Base-by-base conservation (phyloP, 1,140 invertebrate genomes). In the Listronotus oregonensis region DNA sequence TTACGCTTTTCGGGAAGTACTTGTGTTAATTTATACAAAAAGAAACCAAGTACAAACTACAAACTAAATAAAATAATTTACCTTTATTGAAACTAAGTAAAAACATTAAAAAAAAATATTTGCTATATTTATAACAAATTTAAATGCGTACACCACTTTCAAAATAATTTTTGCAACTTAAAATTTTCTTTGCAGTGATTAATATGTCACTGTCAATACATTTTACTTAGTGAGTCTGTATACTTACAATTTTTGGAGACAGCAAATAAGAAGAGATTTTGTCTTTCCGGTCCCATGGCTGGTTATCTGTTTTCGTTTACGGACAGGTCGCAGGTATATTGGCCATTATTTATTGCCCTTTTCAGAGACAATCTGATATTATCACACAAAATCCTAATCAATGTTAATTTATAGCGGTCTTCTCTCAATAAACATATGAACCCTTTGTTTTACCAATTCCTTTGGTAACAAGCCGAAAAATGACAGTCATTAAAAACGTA, bases 351-450 rank as follows among this genome's bases (percentile, higher is more conserved):
- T 77, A 77, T 75, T 54, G 59, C 56, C 70, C 67, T 68, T 71
- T 72, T 66, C 58, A 69, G 67, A 68, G 71, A 74, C 75, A 73
- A 75, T 75, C 75, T 70, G 75, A 77, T 77, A 77, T 77, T 73
- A 77, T 77, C 75, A 74, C 75, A 77, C 74, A 76, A 75, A 75
- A 75, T 74, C 75, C 75, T 77, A 77, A 77, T 77, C 75, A 77
- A 77, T 77, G 75, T 71, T 77, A 77, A 77, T 77, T 77, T 77
- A 77, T 75, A 71, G 73, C 70, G 70, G 71, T 70, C 68, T 57
- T 65, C 63, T 58, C 64, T 70, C 75, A 77, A 77, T 77, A 77
- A 77, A 77, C 75, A 75, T 77, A 77, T 77, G 74, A 77, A 75
- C 75, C 75, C 75, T 77, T 77, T 77, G 75, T 77, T 77, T 75